Evolutionary conservation across 1,140 invertebrate species (phyloP).

Genomic region (Dinothrombium tinctorium): DNA sequence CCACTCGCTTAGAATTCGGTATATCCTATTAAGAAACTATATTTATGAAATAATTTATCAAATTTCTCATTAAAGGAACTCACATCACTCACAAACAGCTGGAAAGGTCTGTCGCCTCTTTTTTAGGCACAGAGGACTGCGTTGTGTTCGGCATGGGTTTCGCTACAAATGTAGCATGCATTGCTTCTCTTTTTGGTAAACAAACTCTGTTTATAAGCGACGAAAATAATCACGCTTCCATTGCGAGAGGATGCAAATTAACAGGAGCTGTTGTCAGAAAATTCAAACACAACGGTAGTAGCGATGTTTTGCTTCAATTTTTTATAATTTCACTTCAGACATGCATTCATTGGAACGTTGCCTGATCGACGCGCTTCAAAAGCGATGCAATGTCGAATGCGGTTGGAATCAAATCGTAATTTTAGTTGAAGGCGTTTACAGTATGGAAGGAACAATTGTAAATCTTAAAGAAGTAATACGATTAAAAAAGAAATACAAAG

Average conservation of each 20-base stretch:
- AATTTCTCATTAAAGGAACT: no score
- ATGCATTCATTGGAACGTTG: no score
- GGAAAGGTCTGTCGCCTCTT: conserved; percentile 59
- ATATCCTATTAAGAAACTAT: no score
- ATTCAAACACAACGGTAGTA: conserved; percentile 54
- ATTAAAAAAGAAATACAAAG: conserved; percentile 86
- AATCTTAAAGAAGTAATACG: conserved; percentile 64
- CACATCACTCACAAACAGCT: conserved; percentile 43
- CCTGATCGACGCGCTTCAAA: no score
- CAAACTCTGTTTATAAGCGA: conserved; percentile 78
- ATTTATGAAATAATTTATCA: no score
- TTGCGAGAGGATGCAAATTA: conserved; percentile 73
- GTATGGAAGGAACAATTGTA: conserved; percentile 93
- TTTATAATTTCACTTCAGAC: background rate
- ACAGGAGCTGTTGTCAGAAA: conserved; percentile 63
- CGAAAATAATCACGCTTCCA: conserved; percentile 86
- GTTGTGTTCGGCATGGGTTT: conserved; percentile 97
- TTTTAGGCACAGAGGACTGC: conserved; percentile 76
- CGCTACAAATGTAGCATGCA: conserved; percentile 82
- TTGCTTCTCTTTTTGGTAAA: conserved; percentile 61
- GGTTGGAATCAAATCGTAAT: conserved; percentile 91
- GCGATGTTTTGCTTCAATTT: conserved; percentile 1
- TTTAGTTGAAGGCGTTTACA: conserved; percentile 69
- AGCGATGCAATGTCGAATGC: no score
- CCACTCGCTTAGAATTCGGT: conserved; percentile 34